A percentile compares a stretch with the other conserved stretches of the same genome.
These are phyloP conservation scores for Phacellophora camtschatica DNA, from an alignment of 30 jellyfish, hydroid and myxozoan genomes.

Conservation along the genomic window DNA sequence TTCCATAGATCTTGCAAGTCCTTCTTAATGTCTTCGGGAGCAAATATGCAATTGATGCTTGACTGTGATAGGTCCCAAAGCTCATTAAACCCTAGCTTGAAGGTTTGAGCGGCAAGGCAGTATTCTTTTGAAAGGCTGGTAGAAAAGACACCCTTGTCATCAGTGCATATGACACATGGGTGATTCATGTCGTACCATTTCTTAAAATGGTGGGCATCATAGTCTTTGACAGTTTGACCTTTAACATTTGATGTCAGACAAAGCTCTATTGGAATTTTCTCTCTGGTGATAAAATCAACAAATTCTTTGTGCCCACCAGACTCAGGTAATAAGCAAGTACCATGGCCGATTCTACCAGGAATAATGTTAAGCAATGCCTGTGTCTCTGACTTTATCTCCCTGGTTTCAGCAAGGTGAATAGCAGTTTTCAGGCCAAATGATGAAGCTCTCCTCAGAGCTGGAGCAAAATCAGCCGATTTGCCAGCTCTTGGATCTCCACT, in stretches of 20 bases:
- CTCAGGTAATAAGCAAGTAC: constrained; percentile 61
- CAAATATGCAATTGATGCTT: constrained; percentile 41
- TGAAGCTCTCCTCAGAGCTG: constrained; percentile 10
- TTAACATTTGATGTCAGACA: constrained; percentile 71
- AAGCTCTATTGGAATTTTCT: constrained; percentile 58
- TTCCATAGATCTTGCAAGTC: constrained; percentile 26
- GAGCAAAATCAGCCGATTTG: constrained; percentile 18
- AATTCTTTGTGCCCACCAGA: constrained; percentile 63
- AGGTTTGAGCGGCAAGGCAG: constrained; percentile 28
- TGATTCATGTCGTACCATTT: constrained; percentile 26
- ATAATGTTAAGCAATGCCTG: constrained; percentile 21
- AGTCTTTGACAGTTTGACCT: constrained; percentile 53
- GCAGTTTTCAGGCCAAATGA: constrained; percentile 34
- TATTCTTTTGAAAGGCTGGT: constrained; percentile 60
- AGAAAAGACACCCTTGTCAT: constrained; percentile 72
- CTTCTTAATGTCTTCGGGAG: constrained; percentile 19
- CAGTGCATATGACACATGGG: constrained; percentile 75
- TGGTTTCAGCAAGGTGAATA: constrained; percentile 54
- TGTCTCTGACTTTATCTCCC: constrained; percentile 22
- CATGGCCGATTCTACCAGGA: constrained; percentile 87
- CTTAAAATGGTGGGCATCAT: constrained; percentile 47
- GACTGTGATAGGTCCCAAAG: constrained; percentile 39
- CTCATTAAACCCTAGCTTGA: not conserved
- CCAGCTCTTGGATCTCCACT: constrained; percentile 74
- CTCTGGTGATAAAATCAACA: constrained; percentile 3